Conservation (phyloP, 2,797 vertebrate species). For the Lindbergichthys nudifrons region DNA sequence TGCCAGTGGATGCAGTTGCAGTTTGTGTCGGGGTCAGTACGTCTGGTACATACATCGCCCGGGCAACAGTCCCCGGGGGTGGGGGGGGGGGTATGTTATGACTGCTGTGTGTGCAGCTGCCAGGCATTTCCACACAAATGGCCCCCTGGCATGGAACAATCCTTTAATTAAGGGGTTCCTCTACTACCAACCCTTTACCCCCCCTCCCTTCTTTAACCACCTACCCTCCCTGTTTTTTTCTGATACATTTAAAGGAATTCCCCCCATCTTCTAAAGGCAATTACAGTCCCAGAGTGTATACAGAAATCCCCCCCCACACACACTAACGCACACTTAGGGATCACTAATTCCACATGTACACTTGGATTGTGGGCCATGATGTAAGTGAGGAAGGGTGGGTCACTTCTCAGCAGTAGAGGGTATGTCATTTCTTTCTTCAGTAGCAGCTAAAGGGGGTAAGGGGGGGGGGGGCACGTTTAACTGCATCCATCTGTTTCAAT, state of each 20-base stretch:
- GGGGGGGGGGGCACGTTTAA: conserved; percentile 29
- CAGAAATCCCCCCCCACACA: conserved; percentile 52
- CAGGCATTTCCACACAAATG: conserved; percentile 80
- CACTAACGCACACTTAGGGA: conserved; percentile 41
- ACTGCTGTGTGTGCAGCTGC: conserved; percentile 76
- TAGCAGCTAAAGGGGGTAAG: conserved; percentile 39
- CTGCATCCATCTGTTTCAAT: conserved; percentile 44
- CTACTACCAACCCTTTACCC: conserved; percentile 51
- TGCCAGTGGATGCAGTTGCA: conserved; percentile 7
- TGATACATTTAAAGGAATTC: conserved; percentile 80
- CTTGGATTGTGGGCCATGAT: conserved; percentile 66
- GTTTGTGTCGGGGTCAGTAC: conserved; percentile 48
- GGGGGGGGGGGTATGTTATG: conserved; percentile 69
- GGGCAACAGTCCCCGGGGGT: conserved; percentile 26
- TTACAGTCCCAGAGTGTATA: conserved; percentile 74
- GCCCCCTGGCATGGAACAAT: conserved; percentile 76
- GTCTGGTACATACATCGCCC: conserved; percentile 54
- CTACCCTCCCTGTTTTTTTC: conserved; percentile 44
- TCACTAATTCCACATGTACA: conserved; percentile 64
- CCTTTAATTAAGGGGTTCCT: conserved; percentile 83
- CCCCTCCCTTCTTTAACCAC: conserved; percentile 53
- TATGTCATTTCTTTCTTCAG: conserved; percentile 55
- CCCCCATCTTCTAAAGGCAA: conserved; percentile 76
- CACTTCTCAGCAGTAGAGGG: conserved; percentile 38
- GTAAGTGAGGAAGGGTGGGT: conserved; percentile 70